These are phyloP conservation scores for Sitta carolinensis DNA, from an alignment of 2,797 vertebrate species.

Conservation along the genomic window DNA sequence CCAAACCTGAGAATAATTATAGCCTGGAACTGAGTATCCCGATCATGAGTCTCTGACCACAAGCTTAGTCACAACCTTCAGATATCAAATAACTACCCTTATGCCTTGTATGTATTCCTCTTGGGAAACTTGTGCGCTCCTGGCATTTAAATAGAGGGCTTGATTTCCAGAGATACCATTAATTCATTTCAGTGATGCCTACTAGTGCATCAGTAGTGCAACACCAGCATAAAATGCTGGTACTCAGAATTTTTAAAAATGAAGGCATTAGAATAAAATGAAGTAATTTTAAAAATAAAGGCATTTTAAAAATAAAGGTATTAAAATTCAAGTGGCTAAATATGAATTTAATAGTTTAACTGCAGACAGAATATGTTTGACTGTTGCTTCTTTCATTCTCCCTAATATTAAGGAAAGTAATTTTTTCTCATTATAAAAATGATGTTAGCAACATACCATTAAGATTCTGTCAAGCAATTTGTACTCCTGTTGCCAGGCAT, in stretches of 20 bases:
- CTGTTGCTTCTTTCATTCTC: neutral
- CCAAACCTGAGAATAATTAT: neutral
- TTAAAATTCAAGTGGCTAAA: neutral
- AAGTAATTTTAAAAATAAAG: neutral
- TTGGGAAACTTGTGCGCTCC: accelerated
- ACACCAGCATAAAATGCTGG: no score
- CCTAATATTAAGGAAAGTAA: neutral
- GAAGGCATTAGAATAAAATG: neutral
- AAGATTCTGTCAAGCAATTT: neutral
- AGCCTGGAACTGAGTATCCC: neutral
- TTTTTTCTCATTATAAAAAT: neutral
- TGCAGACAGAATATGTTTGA: neutral
- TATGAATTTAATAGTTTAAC: neutral
- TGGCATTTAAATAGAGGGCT: neutral
- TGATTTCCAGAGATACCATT: neutral
- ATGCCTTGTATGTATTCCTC: neutral
- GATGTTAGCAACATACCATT: neutral
- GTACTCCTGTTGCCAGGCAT: neutral
- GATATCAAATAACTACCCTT: neutral
- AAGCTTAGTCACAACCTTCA: neutral
- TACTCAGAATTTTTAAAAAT: neutral
- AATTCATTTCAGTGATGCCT: neutral
- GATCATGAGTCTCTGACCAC: neutral
- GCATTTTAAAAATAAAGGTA: neutral
- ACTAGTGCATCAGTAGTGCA: no score